These are phyloP conservation scores for Solea senegalensis DNA, from an alignment of 2,113 vertebrate genomes.

Conservation along the genomic window DNA sequence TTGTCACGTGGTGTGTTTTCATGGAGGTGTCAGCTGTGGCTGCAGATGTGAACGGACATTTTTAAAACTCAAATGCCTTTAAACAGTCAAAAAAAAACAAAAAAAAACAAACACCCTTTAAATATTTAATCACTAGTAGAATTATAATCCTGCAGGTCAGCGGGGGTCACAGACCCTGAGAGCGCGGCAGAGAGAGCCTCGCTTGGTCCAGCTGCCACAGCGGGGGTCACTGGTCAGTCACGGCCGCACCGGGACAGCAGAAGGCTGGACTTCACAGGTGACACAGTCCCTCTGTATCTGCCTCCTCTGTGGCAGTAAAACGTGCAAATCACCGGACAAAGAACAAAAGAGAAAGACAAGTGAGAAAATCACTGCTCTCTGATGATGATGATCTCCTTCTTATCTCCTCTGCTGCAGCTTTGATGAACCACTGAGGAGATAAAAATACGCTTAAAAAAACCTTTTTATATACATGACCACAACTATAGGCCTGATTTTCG, in stretches of 20 bases:
- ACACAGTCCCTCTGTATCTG: background rate
- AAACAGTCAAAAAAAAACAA: too few species aligned
- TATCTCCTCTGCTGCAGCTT: background rate
- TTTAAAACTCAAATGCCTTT: too few species aligned
- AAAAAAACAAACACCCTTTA: too few species aligned
- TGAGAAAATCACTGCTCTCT: slow-evolving; percentile 16
- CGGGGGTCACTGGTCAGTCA: slow-evolving; percentile 33
- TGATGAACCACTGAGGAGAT: too few species aligned
- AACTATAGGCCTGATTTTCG: too few species aligned
- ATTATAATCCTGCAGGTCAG: too few species aligned
- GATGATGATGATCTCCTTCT: background rate
- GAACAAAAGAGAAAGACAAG: slow-evolving; percentile 9
- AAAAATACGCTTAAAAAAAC: too few species aligned
- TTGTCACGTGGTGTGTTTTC: slow-evolving; percentile 2
- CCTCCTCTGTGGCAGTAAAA: slow-evolving; percentile 7
- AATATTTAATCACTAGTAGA: too few species aligned
- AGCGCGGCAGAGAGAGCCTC: background rate
- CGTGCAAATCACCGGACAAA: slow-evolving; percentile 55
- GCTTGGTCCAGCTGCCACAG: background rate
- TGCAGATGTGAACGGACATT: too few species aligned
- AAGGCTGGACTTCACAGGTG: slow-evolving; percentile 31
- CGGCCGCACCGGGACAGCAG: background rate
- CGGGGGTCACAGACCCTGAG: background rate
- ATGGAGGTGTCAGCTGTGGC: background rate
- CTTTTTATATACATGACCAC: too few species aligned